Conservation (phyloP, 2,888 invertebrate species). For the Cephus pygmeus region DNA sequence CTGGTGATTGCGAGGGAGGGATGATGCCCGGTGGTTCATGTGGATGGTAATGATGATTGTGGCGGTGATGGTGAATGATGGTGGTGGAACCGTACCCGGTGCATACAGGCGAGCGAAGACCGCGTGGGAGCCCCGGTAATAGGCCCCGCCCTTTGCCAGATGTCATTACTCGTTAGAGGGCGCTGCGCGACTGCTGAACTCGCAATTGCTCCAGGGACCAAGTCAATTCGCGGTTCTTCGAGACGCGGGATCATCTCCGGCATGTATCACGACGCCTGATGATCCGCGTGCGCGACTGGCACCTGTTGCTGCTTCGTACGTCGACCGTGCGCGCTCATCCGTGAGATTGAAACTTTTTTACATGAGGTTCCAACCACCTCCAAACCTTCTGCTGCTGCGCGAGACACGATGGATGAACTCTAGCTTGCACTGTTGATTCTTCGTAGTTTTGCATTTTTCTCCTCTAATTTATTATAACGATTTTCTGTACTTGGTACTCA, state of each 20-base stretch:
- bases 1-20: background rate
- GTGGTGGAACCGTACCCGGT: background rate
- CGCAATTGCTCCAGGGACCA: background rate
- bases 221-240: background rate
- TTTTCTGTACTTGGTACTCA: background rate
- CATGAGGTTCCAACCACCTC: background rate
- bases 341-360: slow-evolving; percentile 25
- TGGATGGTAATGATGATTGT: background rate
- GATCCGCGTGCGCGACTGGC: slow-evolving; percentile 2
- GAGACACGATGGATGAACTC: background rate
- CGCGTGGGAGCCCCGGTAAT: slow-evolving; percentile 41
- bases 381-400: background rate
- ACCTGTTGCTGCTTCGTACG: slow-evolving; percentile 36
- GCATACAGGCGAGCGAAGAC: slow-evolving; percentile 17
- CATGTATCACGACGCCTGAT: background rate
- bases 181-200: background rate
- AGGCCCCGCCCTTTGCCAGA: slow-evolving; percentile 44
- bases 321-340: slow-evolving; percentile 32
- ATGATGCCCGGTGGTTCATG: background rate
- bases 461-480: background rate
- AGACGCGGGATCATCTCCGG: background rate
- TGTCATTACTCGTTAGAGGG: slow-evolving; percentile 48
- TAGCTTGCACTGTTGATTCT: background rate
- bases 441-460: background rate
- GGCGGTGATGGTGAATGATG: background rate